Evolutionary conservation across 1,140 invertebrate genomes (phyloP).

Genomic region (Thaumetopoea pityocampa): DNA sequence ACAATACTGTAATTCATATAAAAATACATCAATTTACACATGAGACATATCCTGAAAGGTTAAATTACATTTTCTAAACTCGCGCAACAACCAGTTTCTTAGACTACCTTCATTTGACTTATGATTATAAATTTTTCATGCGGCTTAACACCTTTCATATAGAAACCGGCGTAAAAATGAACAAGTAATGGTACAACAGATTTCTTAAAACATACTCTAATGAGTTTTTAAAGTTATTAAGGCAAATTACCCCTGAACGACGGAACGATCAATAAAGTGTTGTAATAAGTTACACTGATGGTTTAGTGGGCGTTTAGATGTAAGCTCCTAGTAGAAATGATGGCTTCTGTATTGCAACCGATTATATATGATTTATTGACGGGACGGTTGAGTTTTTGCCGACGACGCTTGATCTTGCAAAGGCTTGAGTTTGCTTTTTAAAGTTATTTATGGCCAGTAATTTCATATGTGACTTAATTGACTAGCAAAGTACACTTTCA

Average conservation of each 20-base stretch:
- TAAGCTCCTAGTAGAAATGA: conserved; percentile 22
- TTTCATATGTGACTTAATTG: too few relatives aligned
- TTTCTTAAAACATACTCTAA: conserved; percentile 31
- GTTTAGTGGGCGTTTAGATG: conserved; percentile 27
- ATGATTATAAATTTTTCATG: background rate
- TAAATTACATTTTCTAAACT: too few relatives aligned
- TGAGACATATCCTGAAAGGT: too few relatives aligned
- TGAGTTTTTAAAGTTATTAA: conserved; percentile 63
- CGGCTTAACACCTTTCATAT: too few relatives aligned
- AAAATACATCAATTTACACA: too few relatives aligned
- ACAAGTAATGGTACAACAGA: conserved; percentile 10
- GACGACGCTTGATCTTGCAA: conserved; percentile 4
- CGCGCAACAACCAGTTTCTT: too few relatives aligned
- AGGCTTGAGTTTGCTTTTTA: too few relatives aligned
- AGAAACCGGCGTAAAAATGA: conserved; percentile 8
- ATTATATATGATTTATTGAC: conserved; percentile 37
- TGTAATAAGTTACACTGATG: conserved; percentile 37
- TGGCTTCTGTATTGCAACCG: conserved; percentile 32
- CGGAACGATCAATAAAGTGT: conserved; percentile 31
- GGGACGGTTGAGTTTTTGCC: conserved; percentile 12
- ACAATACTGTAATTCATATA: too few relatives aligned
- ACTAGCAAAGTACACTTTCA: too few relatives aligned
- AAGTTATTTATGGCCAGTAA: too few relatives aligned
- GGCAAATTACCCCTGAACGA: conserved; percentile 51
- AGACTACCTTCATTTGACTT: background rate